Base-by-base conservation (phyloP, 2,113 vertebrate species). In the Trinectes maculatus region DNA sequence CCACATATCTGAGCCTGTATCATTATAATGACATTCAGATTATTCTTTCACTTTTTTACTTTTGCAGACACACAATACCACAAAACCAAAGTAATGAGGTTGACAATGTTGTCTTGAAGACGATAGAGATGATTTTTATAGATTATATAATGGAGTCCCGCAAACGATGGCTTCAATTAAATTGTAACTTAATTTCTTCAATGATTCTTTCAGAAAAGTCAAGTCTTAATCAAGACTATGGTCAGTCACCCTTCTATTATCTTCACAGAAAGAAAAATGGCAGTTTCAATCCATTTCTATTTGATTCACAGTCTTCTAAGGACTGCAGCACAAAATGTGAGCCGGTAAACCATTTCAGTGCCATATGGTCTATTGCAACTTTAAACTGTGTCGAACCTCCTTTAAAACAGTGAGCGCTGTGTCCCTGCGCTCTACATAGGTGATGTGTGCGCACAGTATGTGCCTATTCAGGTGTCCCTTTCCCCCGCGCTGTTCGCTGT, bases 381-480 rank as follows among this genome's bases (percentile, higher is more conserved):
- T 33, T n/a, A 3, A 25, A 8, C 34, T 31, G 16, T 13, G 15
- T 3, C 39, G 31, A 39, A 26, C 61, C 10, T 39, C 34, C 21
- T 40, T 40, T 40, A 13, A 53, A 63, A 71, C 29, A 58, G 18
- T 26, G 24, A 37, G 1, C 11, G 2, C 25, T 33, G 36, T 21
- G 40, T 28, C 12, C 47, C 26, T 55, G 13, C 21, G n/a, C 21
- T 42, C 13, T 58, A 5, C 16, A 4, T 36, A 36, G 37, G 24
- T 48, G 51, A 55, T 42, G 46, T 53, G 19, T 53, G 28, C 53
- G 22, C 25, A 39, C 16, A 31, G 24, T 62, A 4, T 67, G 31
- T 60, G 49, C 52, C 36, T 80, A 55, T 52, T 54, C 40, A 25
- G 68, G 74, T 55, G 63, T 65, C 63, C 42, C 43, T 74, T 63